Conservation (phyloP, 1,140 invertebrate genomes). For the Lepidostoma basale region DNA sequence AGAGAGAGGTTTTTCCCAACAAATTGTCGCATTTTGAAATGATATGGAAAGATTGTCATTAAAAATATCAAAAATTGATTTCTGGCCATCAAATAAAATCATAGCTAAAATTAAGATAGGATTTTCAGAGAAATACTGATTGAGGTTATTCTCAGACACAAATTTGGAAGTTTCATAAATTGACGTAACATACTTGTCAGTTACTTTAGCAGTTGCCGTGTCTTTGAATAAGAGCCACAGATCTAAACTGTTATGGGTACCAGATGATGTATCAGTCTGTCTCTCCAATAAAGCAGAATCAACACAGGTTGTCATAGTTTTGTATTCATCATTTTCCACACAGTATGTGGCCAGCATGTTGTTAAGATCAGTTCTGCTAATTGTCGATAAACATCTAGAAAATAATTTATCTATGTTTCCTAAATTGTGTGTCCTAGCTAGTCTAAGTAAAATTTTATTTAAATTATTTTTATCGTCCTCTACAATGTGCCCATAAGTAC, state of each 20-base stretch:
- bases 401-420: conserved; percentile 62
- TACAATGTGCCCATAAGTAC: conserved; percentile 62
- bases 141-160: conserved; percentile 54
- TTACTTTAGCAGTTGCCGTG: conserved; percentile 56
- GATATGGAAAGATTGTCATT: conserved; percentile 52
- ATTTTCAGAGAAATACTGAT: conserved; percentile 56
- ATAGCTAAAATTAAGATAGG: conserved; percentile 56
- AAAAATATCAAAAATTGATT: conserved; percentile 58
- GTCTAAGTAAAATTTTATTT: conserved; percentile 60
- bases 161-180: conserved; percentile 60
- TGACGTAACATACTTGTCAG: conserved; percentile 55
- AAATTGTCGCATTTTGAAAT: conserved; percentile 49
- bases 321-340: conserved; percentile 61
- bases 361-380: conserved; percentile 61
- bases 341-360: conserved; percentile 61
- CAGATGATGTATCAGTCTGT: conserved; percentile 41
- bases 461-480: conserved; percentile 60
- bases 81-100: conserved; percentile 55
- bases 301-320: conserved; percentile 58
- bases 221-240: conserved; percentile 59
- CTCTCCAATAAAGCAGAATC: conserved; percentile 55
- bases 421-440: conserved; percentile 60
- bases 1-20: conserved; percentile 29
- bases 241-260: conserved; percentile 55
- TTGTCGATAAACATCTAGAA: conserved; percentile 58